Base-by-base conservation (phyloP, 2,888 invertebrate genomes). In the Anagyrus pseudococci region DNA sequence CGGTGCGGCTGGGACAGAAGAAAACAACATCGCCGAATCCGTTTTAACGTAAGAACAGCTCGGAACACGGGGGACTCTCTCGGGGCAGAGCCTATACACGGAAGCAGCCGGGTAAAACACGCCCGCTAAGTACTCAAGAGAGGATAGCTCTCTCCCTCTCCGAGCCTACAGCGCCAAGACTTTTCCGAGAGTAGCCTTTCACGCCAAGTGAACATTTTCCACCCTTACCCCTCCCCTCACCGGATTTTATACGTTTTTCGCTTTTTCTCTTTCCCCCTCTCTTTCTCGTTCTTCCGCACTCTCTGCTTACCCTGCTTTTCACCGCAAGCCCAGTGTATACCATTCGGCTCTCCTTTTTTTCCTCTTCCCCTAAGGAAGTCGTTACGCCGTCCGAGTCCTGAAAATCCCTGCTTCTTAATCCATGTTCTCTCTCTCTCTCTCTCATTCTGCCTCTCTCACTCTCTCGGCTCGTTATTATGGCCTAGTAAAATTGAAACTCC, bases 401-500 rank as follows among this genome's bases (percentile, higher is more conserved):
- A 13, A 46, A 46, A 19, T 37, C 33, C 33, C 10, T 37, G 33
- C 33, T 37, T 15, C 8, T 37, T 37, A 37, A 37, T 37, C 33
- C 33, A 22, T 23, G n/a, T n/a, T n/a, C 33, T 29, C 10, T 10
- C 33, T 37, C 33, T 2, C 33, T 10, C 33, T 37, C 8, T 8
- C 33, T 61, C 55, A 61, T 61, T 50, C 26, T 22, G 26, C 49
- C 33, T 29, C 10, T 10, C 33, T 37, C 33, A 8, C 33, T 10
- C 33, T 37, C 8, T 8, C 33, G 4, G 10, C 61, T 61, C 26
- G 37, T n/a, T 23, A 57, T 53, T 62, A 50, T 56, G 44, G 40
- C 50, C 46, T 40, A 44, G 47, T 57, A 48, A 57, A 62, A 62
- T 58, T 62, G 53, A 62, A 62, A 46, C 33, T 10, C 33, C 33